Base-by-base conservation (phyloP, 2,888 invertebrate genomes). In the Mechanitis messenoides region DNA sequence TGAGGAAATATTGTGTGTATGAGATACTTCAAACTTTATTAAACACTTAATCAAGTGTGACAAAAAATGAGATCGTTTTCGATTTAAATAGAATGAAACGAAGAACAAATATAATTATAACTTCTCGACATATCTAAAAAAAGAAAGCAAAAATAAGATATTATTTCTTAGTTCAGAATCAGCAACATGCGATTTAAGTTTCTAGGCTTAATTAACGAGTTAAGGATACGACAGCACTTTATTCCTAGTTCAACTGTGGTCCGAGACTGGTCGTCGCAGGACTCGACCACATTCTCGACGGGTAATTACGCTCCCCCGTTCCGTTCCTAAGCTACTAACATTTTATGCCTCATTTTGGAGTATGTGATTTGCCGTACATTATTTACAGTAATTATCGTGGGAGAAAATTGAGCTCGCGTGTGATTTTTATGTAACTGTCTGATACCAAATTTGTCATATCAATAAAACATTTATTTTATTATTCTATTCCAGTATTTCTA, bases 271-370 rank as follows among this genome's bases (percentile, higher is more conserved):
- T 72, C 76, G 74, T 83, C 81, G 77, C 84, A 84, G 85, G 84
- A 83, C 81, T 78, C 73, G 76, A 81, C 83, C 85, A 83, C 87
- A 87, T 88, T 88, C 87, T 81, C 83, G 84, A 72, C 81, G 84
- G 85, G 83, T 84, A 87, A 88, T 88, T 88, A 88, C 85, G 82
- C 83, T 82, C 83, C 84, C 81, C 76, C 79, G 80, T 81, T 80
- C 81, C 81, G 81, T 84, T 86, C 83, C 84, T 85, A 85, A 83
- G 84, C 82, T 80, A 84, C 79, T 85, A 82, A 83, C 84, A 81
- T 87, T 87, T 87, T 84, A 87, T 85, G 84, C 85, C 84, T 85
- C 83, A 85, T 87, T 85, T 85, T 78, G 81, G 80, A 83, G 77
- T 84, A 78, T 86, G 86, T 87, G 85, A 87, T 87, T 87, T 87